Conservation (phyloP, 2,888 invertebrate genomes). For the Drosophila aldrichi region DNA sequence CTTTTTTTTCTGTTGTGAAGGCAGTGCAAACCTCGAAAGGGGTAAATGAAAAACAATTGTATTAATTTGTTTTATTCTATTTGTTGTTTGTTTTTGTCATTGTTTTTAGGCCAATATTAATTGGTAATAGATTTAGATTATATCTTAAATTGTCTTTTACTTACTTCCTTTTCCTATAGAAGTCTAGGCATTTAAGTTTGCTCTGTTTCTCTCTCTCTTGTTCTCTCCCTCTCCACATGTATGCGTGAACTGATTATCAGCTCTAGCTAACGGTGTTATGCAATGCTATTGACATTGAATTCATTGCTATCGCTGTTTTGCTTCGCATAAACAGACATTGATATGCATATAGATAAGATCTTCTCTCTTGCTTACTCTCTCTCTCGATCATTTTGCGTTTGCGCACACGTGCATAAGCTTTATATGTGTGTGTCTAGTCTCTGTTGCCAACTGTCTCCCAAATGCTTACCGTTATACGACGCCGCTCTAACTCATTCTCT, state of each 20-base stretch:
- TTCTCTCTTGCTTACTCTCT: constrained; percentile 31
- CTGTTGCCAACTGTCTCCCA: constrained; percentile 50
- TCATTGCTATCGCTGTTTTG: constrained; percentile 29
- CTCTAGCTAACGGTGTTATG: constrained; percentile 43
- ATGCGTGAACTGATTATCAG: constrained; percentile 27
- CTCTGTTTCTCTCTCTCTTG: not conserved
- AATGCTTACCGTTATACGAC: constrained; percentile 26
- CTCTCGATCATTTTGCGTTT: constrained; percentile 35
- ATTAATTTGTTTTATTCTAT: constrained; percentile 15
- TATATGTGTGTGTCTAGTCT: constrained; percentile 5
- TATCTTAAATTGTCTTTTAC: constrained; percentile 7
- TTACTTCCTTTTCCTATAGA: constrained; percentile 26
- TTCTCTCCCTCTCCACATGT: not conserved
- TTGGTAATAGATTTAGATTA: constrained; percentile 15
- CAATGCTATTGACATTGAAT: constrained; percentile 56
- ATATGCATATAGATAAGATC: constrained; percentile 15
- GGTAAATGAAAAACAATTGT: constrained; percentile 78
- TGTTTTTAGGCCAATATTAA: constrained; percentile 35
- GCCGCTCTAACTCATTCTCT: constrained; percentile 16
- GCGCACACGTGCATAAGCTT: constrained; percentile 44
- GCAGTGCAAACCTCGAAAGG: constrained; percentile 72
- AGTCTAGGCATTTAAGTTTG: constrained; percentile 3
- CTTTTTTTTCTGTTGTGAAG: constrained; percentile 18
- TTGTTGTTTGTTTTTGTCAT: not conserved
- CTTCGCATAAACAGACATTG: constrained; percentile 1